Base-by-base conservation (phyloP, 1,140 invertebrate genomes). In the Musca vetustissima region DNA sequence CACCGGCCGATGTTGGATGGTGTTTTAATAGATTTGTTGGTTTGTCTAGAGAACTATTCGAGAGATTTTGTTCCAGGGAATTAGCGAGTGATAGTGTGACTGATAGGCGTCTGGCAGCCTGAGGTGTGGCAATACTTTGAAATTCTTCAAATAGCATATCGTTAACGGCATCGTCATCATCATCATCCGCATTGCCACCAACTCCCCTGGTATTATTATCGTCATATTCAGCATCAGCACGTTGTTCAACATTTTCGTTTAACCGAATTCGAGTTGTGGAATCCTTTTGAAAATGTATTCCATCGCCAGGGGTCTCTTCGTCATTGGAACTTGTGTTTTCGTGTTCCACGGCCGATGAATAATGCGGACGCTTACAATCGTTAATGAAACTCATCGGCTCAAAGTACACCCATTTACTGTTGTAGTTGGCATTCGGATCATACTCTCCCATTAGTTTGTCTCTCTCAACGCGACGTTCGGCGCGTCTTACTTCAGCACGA, bases 31-130 rank as follows among this genome's bases (percentile, higher is more conserved):
- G 8, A 7, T 24, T 53, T 7, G n/a, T 22, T 50, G 19, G 21
- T 49, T 15, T 4, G n/a, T 47, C 19, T 66, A 24, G 8, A 2
- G 22, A 43, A 19, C 25, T 36, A 64, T 19, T 19, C n/a, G 21
- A 36, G 19, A 7, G 17, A 4, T 75, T 43, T 73, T 75, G 1
- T 11, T 61, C 57, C 0, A 71, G 73, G 1, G 78, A 76, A 64
- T 76, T 76, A 14, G 74, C 75, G 28, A 77, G 43, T 0, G 78
- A 80, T 47, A 80, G 74, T 49, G 67, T 79, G 59, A 75, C 74
- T 6, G 78, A 80, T 65, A 80, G 74, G 0, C 76, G 71, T 0
- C 76, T 66, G 24, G 78, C 4, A 0, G 78, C 78, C 68, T 80
- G 78, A 4, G 78, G 78, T 6, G 78, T 80, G 57, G 76, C 73